Conservation (phyloP, 2,113 vertebrate genomes). For the Serinus canaria region DNA sequence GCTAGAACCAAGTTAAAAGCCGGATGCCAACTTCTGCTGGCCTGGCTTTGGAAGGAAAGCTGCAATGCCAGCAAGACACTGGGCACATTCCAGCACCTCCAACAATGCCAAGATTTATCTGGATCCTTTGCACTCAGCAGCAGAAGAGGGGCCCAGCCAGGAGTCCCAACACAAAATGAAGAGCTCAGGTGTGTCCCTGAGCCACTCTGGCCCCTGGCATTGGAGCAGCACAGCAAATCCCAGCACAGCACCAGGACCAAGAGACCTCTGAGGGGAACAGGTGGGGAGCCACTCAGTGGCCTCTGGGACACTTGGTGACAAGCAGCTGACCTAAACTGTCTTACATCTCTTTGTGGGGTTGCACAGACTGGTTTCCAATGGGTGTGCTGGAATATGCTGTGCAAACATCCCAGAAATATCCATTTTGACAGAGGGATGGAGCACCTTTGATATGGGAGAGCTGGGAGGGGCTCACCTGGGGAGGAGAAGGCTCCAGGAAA, state of each 20-base stretch:
- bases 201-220: rapidly evolving
- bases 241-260: not conserved
- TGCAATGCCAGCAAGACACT: not conserved
- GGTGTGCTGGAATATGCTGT: rapidly evolving
- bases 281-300: rapidly evolving
- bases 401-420: not conserved
- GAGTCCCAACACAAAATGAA: not conserved
- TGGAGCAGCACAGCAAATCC: not conserved
- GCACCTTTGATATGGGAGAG: not conserved
- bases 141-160: not conserved
- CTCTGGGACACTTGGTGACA: not conserved
- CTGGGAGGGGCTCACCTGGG: not conserved
- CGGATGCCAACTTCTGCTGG: not conserved
- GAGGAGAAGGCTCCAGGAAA: not conserved
- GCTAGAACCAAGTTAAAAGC: not conserved
- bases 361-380: rapidly evolving
- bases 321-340: not conserved
- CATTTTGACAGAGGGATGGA: not conserved
- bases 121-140: not conserved
- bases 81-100: rapidly evolving
- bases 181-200: not conserved
- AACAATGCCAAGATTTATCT: not conserved
- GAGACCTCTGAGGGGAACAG: not conserved
- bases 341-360: not conserved
- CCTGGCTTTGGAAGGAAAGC: not conserved